Percentiles rank a stretch among this genome's conserved stretches.
Evolutionary conservation across 2,113 vertebrate species (phyloP).

Genomic region (Nesoenas mayeri): DNA sequence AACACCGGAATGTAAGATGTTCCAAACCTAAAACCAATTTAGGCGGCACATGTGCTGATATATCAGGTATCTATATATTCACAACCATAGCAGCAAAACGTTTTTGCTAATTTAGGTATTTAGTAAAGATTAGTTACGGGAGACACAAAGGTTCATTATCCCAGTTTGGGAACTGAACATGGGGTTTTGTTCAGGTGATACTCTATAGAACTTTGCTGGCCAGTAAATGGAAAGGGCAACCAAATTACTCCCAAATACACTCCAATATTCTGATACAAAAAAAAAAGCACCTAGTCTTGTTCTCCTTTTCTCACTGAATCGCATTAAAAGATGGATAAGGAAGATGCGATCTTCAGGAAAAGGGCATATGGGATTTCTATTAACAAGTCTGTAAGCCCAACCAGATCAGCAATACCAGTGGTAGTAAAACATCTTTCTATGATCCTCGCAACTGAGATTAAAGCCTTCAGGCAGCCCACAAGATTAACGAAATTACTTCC

Average conservation of each 20-base stretch:
- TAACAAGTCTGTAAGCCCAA: background rate
- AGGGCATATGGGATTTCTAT: background rate
- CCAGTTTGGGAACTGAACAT: background rate
- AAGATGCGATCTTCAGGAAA: background rate
- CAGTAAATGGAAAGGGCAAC: background rate
- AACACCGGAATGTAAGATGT: too few relatives aligned
- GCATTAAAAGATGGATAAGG: background rate
- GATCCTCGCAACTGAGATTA: background rate
- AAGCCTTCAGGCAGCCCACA: background rate
- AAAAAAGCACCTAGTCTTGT: background rate
- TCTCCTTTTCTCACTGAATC: background rate
- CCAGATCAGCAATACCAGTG: background rate
- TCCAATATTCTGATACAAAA: background rate
- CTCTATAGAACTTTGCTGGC: background rate
- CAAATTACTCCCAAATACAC: background rate
- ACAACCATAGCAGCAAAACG: background rate
- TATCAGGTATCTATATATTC: background rate
- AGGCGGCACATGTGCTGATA: too few relatives aligned
- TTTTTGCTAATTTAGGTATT: background rate
- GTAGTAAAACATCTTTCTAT: background rate
- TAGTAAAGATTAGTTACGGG: background rate
- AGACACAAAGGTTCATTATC: too few relatives aligned
- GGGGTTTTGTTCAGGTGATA: fast-evolving
- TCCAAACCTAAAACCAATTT: too few relatives aligned
- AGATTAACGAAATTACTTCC: slow-evolving; percentile 27